These are phyloP conservation scores for Cheirogaleus medius DNA, from an alignment of 2,113 vertebrate species.

Conservation along the genomic window DNA sequence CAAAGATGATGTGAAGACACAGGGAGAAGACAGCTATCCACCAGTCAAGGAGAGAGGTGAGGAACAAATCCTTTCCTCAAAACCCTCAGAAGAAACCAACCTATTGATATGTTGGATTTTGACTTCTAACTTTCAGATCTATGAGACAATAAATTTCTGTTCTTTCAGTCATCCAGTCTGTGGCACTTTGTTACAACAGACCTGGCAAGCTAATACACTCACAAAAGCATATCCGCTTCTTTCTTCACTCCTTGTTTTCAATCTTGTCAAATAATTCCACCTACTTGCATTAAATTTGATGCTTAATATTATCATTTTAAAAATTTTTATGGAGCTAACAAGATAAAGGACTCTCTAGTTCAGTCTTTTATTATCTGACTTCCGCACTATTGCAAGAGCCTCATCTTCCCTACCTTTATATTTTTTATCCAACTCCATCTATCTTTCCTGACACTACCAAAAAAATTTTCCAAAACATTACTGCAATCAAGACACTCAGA, in stretches of 20 bases:
- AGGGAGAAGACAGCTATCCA: not conserved
- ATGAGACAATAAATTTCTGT: not conserved
- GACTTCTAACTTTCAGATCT: not conserved
- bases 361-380: not conserved
- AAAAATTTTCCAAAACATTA: not conserved
- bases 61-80: not conserved
- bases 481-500: not conserved
- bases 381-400: rapidly evolving
- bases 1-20: not conserved
- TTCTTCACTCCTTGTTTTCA: not conserved
- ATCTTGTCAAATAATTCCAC: not conserved
- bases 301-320: not conserved
- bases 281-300: not conserved
- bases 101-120: not conserved
- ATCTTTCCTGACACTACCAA: not conserved
- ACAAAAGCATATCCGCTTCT: not conserved
- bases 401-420: not conserved
- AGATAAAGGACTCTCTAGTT: not conserved
- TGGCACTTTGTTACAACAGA: not conserved
- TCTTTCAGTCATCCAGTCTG: not conserved
- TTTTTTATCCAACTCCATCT: not conserved
- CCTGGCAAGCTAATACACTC: not conserved
- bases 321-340: not conserved
- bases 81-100: not conserved
- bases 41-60: not conserved